Evolutionary conservation across 2,113 vertebrate species (phyloP), one percentile per base, ranked within the genome.

Genomic region (Rhegmatorhina hoffmannsi): DNA sequence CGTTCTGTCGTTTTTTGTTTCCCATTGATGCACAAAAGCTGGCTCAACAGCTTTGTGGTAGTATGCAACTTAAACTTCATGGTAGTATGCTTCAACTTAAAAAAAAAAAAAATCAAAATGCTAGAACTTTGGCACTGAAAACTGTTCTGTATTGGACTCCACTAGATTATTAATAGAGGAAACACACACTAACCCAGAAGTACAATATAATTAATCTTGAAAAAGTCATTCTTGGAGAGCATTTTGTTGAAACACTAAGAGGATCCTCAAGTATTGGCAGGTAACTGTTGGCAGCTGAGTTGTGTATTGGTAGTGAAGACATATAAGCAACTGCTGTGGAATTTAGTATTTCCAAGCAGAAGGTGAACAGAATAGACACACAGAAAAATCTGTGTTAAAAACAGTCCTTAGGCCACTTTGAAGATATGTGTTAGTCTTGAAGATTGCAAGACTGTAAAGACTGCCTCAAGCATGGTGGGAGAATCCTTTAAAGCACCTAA

Each of bases 1-100:
- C 15, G 44, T 68, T 49, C 28, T 66, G 4, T 16, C 6, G 9
- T 17, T 80, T 75, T 77, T 43, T 80, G 7, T 62, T 80, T 66
- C 5, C 5, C 3, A 7, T 4, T 58, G 4, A 23, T 24, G 38
- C 0, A 0, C 25, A 67, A 78, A 52, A 84, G 13, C 20, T 49
- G 50, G 6, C 10, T 69, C 13, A 74, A 8, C 13, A 59, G 13
- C 8, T 78, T 77, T 3, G 1, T 43, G 18, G 4, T 17, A 53
- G n/a, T 11, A 7, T 13, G 29, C 11, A 74, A 50, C 49, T 50
- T 50, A 50, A 25, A 50, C 8, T 78, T 77, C 2, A 1, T 38
- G 21, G 3, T 19, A 53, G 31, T 11, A 7, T 17, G 40, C 24
- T 49, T 7, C 25, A 72, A 25, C 8, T 13, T 52, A 24, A 40